Evolutionary conservation across 2,888 invertebrate species (phyloP), one percentile per base, ranked within the genome.

Genomic region (Melolontha melolontha): DNA sequence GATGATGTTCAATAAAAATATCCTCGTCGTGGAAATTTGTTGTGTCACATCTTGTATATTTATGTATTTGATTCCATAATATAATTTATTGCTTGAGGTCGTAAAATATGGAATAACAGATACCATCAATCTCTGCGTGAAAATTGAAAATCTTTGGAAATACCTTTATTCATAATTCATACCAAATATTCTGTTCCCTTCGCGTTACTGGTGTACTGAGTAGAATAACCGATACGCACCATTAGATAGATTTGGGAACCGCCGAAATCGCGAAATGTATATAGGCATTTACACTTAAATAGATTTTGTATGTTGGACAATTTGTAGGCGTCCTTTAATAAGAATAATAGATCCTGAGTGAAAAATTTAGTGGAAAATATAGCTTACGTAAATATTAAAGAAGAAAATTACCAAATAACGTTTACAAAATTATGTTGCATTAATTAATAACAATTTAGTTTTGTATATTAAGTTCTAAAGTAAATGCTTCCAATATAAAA

Each of bases 81-180:
- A 41, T 55, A 55, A 55, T 55, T 55, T 55, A 55, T 55, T 55
- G 41, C 55, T 41, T 55, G 47, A 47, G 41, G 41, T 17, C 17
- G 55, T 6, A 22, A 10, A 17, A 40, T 11, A 22, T 55, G 40
- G 40, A 55, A 55, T 55, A 40, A 40, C 41, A 55, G 55, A 55
- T 55, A 55, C 17, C 55, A 55, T 55, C 41, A 55, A 55, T 55
- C 55, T 55, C 41, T 41, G 55, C 41, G 40, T 40, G 14, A 2
- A 55, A 55, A 55, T 40, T 55, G 55, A 55, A 55, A 55, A 55
- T 55, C 41, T 40, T 41, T 40, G 41, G 11, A 41, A 17, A 54
- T 54, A 54, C 17, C 55, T 17, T 55, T 55, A 55, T 55, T 55
- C 55, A 55, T 17, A 55, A 55, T 55, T 55, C 55, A 55, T 17